Evolutionary conservation across 35 echinoderm and acorn worm genomes (phyloP).

Genomic region (Hemicentrotus pulcherrimus): DNA sequence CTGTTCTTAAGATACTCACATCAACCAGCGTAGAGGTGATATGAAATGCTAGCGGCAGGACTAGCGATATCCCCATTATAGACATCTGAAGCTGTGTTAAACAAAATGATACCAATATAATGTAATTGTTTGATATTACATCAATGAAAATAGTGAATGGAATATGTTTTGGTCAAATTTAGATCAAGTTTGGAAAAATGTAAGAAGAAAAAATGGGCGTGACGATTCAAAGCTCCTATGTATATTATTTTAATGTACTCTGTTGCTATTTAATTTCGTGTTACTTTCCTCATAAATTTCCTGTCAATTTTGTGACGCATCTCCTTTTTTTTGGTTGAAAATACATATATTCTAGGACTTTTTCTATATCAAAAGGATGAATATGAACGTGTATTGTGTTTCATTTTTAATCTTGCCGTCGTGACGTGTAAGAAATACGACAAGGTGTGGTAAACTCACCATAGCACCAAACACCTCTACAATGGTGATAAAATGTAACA

Average conservation of each 20-base stretch:
- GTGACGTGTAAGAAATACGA: background rate
- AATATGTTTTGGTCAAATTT: background rate
- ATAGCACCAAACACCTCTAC: slow-evolving; percentile 39
- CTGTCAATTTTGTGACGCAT: background rate
- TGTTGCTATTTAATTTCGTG: background rate
- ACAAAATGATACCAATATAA: background rate
- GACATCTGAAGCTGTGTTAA: slow-evolving; percentile 37
- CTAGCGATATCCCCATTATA: slow-evolving; percentile 37
- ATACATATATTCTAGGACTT: background rate
- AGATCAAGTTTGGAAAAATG: background rate
- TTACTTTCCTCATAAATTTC: background rate
- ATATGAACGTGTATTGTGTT: background rate
- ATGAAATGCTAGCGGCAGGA: slow-evolving; percentile 30
- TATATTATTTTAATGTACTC: too few species aligned
- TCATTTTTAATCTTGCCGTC: background rate
- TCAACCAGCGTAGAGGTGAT: slow-evolving; percentile 42
- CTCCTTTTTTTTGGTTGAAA: background rate
- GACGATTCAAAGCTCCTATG: too few species aligned
- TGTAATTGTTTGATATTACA: background rate
- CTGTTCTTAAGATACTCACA: background rate
- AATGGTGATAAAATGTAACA: slow-evolving; percentile 37
- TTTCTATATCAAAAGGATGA: background rate
- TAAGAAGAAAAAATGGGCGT: background rate
- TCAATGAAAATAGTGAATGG: background rate
- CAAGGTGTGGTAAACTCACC: background rate